Conservation (phyloP, 2,797 vertebrate genomes). For the Bradypodion ventrale region DNA sequence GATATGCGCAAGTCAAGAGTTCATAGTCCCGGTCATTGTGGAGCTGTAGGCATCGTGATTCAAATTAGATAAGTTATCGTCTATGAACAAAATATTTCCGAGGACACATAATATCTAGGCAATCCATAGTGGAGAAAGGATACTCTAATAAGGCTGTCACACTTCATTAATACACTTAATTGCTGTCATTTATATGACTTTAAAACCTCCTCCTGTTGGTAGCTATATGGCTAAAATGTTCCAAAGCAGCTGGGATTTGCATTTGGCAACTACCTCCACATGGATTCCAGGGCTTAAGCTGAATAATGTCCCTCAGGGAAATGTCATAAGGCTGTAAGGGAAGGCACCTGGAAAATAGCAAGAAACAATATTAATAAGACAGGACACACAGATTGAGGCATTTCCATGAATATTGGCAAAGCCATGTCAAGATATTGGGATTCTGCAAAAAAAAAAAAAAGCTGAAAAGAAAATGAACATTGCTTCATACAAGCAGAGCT, state of each 20-base stretch:
- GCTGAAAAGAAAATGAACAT: background rate
- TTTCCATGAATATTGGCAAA: constrained; percentile 40
- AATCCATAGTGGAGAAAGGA: constrained; percentile 1
- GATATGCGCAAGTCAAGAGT: constrained; percentile 7
- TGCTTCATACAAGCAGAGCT: background rate
- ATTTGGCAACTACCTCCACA: constrained; percentile 51
- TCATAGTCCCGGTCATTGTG: background rate
- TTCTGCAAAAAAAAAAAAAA: constrained; percentile 17
- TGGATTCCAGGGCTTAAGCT: constrained; percentile 30
- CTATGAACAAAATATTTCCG: constrained; percentile 13
- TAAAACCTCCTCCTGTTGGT: constrained; percentile 42
- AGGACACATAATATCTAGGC: background rate
- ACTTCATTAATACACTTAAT: constrained; percentile 43
- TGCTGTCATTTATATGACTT: constrained; percentile 38
- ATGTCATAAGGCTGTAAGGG: constrained; percentile 34
- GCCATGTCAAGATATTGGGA: constrained; percentile 20
- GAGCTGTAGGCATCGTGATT: background rate
- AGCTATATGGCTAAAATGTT: constrained; percentile 37
- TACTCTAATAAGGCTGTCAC: constrained; percentile 38
- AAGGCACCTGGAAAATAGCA: constrained; percentile 37
- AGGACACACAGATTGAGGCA: constrained; percentile 14
- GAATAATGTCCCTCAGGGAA: constrained; percentile 39
- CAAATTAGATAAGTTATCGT: background rate
- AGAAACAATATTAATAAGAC: constrained; percentile 45
- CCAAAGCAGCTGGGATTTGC: constrained; percentile 55